phyloP scores from a whole-genome alignment of 2,888 invertebrate genomes.

The Lochmaea capreae region DNA sequence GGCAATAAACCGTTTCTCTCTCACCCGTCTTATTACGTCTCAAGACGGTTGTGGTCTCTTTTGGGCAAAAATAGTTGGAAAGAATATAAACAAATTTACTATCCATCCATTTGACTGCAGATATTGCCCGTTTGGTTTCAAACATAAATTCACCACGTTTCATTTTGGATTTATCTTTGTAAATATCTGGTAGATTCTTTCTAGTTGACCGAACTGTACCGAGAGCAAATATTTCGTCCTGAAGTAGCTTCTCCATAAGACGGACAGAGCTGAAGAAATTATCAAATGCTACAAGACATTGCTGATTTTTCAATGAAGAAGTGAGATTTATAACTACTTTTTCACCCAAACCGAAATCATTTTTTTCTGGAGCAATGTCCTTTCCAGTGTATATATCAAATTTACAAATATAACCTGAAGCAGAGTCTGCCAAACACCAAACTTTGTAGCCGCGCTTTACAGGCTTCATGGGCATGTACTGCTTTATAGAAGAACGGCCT shows the following conservation, averaged over 20 bases:
- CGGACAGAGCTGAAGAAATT: conserved; percentile 35
- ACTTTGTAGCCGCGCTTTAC: conserved; percentile 31
- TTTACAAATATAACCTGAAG: conserved; percentile 46
- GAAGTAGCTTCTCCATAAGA: conserved; percentile 31
- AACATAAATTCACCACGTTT: conserved; percentile 46
- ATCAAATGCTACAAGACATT: conserved; percentile 22
- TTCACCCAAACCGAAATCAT: conserved; percentile 31
- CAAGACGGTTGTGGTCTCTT: conserved; percentile 7
- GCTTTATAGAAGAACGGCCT: conserved; percentile 37
- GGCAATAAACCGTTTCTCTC: too few relatives aligned
- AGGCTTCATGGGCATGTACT: conserved; percentile 37
- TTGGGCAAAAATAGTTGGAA: conserved; percentile 24
- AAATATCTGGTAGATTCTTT: conserved; percentile 40
- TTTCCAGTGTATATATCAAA: conserved; percentile 52
- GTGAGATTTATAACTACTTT: conserved; percentile 31
- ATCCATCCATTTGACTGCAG: conserved; percentile 46
- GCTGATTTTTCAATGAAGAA: conserved; percentile 12
- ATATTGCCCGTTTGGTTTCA: conserved; percentile 26
- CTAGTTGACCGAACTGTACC: conserved; percentile 45
- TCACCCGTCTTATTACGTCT: background rate
- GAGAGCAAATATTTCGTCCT: conserved; percentile 43
- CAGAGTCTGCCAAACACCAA: conserved; percentile 29
- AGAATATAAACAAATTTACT: conserved; percentile 45
- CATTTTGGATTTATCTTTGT: conserved; percentile 38
- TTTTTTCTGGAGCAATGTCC: conserved; percentile 47